phyloP scores from a whole-genome alignment of 2,113 vertebrate genomes.

The Hemichromis elongatus region DNA sequence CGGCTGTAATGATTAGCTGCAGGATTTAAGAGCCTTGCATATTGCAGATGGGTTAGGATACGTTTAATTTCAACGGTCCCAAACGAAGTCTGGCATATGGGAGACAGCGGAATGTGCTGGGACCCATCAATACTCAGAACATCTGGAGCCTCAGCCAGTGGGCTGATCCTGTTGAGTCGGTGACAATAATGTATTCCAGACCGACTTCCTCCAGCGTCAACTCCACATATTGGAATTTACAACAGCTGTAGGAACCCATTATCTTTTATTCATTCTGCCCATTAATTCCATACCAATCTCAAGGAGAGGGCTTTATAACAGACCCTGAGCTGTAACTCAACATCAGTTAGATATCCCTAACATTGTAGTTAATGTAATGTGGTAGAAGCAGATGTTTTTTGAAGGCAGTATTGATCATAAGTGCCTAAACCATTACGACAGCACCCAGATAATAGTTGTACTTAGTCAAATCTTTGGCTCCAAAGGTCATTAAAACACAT shows the following conservation, averaged over 20 bases:
- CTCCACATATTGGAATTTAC: background rate
- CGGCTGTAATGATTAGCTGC: background rate
- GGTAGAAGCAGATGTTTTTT: constrained; percentile 1
- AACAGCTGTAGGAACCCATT: constrained; percentile 5
- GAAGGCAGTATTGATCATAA: background rate
- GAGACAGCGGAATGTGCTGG: background rate
- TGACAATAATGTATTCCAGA: constrained; percentile 12
- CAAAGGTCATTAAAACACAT: constrained; percentile 9
- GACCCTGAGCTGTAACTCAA: background rate
- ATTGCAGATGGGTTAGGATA: background rate
- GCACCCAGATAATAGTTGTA: background rate
- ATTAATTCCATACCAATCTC: background rate
- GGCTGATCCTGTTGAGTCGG: constrained; percentile 27
- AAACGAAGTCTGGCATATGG: background rate
- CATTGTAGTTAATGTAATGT: background rate
- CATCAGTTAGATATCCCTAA: background rate
- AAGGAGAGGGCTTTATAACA: background rate
- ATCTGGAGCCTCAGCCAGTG: constrained; percentile 41
- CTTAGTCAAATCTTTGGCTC: background rate
- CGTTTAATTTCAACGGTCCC: background rate
- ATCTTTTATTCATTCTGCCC: background rate
- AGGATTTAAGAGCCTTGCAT: background rate
- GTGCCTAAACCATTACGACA: background rate
- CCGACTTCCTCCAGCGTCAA: background rate
- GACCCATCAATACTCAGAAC: constrained; percentile 23